Conservation (phyloP, 2,113 vertebrate genomes). For the Hippocampus zosterae region DNA sequence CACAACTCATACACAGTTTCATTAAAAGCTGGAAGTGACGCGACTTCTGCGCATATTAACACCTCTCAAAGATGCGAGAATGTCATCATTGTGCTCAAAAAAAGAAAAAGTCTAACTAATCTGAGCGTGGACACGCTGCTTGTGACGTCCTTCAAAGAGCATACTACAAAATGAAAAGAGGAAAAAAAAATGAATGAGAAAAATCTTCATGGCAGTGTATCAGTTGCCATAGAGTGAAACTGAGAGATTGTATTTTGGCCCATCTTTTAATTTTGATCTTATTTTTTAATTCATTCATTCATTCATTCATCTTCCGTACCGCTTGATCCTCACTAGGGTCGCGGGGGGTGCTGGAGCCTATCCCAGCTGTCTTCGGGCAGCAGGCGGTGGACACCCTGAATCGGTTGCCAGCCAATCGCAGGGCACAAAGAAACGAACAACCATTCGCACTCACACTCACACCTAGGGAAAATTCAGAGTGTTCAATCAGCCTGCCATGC, state of each 20-base stretch:
- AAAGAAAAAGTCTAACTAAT: conserved; percentile 38
- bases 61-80: conserved; percentile 53
- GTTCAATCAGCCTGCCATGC: too few species aligned
- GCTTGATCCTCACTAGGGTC: too few species aligned
- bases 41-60: conserved; percentile 66
- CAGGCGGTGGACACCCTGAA: too few species aligned
- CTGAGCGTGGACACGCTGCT: conserved; percentile 11
- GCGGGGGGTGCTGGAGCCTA: too few species aligned
- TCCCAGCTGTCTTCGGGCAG: too few species aligned
- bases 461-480: too few species aligned
- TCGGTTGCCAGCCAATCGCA: too few species aligned
- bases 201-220: conserved; percentile 21
- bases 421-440: too few species aligned
- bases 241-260: background rate
- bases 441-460: too few species aligned
- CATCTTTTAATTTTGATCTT: conserved; percentile 3
- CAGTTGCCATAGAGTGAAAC: conserved; percentile 17
- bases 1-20: conserved; percentile 28
- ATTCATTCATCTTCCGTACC: too few species aligned
- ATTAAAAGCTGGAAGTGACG: conserved; percentile 69
- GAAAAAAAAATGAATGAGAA: conserved; percentile 25
- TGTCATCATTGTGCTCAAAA: conserved; percentile 38
- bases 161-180: background rate
- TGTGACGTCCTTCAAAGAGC: conserved; percentile 21
- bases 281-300: too few species aligned